phyloP scores from a whole-genome alignment of 2,113 vertebrate genomes.

The Cinclus cinclus region DNA sequence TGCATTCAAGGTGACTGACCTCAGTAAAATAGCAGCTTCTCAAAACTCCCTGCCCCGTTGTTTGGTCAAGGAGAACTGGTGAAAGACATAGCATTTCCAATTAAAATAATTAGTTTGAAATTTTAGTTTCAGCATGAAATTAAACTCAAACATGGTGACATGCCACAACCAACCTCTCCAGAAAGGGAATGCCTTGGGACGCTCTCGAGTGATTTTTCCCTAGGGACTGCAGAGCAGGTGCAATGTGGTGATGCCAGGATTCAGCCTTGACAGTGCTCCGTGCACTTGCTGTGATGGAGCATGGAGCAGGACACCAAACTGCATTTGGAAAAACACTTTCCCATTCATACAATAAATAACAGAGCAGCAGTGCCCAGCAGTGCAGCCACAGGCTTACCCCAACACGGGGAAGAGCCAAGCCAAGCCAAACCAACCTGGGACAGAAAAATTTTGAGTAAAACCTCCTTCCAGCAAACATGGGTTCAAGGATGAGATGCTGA shows the following conservation, averaged over 20 bases:
- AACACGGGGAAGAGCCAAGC: fast-evolving
- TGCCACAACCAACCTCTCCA: neutral
- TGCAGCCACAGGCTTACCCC: neutral
- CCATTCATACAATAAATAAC: neutral
- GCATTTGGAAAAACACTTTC: neutral
- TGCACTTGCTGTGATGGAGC: fast-evolving
- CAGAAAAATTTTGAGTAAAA: neutral
- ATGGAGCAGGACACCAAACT: neutral
- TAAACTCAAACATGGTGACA: neutral
- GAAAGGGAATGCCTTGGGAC: neutral
- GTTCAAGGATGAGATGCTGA: neutral
- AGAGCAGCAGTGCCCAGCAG: neutral
- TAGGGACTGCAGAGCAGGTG: neutral
- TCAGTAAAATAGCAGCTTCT: neutral
- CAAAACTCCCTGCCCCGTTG: fast-evolving
- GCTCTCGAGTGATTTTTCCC: neutral
- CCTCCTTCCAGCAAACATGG: neutral
- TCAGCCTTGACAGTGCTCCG: fast-evolving
- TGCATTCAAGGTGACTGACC: neutral
- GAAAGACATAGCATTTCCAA: fast-evolving
- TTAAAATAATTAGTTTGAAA: neutral
- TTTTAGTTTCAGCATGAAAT: neutral
- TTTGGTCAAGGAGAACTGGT: neutral
- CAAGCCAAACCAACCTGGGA: neutral
- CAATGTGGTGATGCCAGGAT: neutral